A percentile compares a stretch with the other conserved stretches of the same genome.
Conservation (phyloP, 92 coral and sea anemone species). For the Phymanthus crucifer region DNA sequence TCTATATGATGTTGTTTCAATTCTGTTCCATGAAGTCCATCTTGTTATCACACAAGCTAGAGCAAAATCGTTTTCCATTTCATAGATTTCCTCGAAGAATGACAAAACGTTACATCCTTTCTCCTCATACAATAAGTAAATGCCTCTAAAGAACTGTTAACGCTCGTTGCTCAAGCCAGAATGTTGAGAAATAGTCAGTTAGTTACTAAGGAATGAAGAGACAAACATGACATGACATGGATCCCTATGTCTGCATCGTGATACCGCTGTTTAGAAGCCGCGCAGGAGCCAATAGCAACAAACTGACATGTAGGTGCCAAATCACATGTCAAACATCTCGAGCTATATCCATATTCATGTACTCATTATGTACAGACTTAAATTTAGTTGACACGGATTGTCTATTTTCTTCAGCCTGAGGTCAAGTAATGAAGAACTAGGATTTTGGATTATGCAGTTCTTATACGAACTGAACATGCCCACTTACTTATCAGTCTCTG, state of each 20-base stretch:
- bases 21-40: not conserved
- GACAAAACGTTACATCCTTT: not conserved
- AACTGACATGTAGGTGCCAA: not conserved
- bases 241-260: not conserved
- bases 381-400: too few relatives aligned
- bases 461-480: too few relatives aligned
- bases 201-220: conserved; percentile 1
- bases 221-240: not conserved
- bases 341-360: not conserved
- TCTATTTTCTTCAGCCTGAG: too few relatives aligned
- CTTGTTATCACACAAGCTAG: not conserved
- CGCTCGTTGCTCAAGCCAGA: not conserved
- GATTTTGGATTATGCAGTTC: too few relatives aligned
- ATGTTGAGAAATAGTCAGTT: not conserved
- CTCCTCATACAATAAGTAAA: not conserved
- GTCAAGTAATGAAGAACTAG: too few relatives aligned
- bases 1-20: not conserved
- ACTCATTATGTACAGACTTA: too few relatives aligned
- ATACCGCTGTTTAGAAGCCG: not conserved
- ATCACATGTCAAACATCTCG: not conserved
- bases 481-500: too few relatives aligned
- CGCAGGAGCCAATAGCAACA: not conserved
- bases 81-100: not conserved
- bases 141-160: not conserved
- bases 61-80: not conserved